phyloP scores from a whole-genome alignment of 1,140 invertebrate species.

The Scaptomyza hsui region DNA sequence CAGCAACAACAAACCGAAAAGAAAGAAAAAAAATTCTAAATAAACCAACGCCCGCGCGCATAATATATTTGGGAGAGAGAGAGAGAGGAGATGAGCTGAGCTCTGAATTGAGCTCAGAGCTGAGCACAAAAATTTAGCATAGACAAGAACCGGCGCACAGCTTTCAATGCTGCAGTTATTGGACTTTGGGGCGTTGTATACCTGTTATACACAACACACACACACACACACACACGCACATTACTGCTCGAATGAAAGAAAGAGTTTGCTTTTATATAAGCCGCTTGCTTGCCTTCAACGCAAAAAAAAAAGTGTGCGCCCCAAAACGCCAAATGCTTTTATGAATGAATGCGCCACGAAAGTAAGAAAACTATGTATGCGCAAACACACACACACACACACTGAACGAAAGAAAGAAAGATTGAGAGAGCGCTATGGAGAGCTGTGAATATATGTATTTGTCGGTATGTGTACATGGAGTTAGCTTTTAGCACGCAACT shows the following conservation, averaged over 20 bases:
- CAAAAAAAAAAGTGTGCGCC: slow-evolving; percentile 24
- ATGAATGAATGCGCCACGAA: slow-evolving; percentile 69
- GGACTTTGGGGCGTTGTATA: slow-evolving; percentile 40
- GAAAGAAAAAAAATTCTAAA: slow-evolving; percentile 63
- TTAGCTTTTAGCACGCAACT: slow-evolving; percentile 65
- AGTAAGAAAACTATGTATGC: slow-evolving; percentile 41
- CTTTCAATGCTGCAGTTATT: slow-evolving; percentile 30
- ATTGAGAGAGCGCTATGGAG: slow-evolving; percentile 18
- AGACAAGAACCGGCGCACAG: slow-evolving; percentile 44
- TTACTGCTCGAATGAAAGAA: slow-evolving; percentile 60
- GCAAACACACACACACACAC: slow-evolving; percentile 9
- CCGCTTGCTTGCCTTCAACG: slow-evolving; percentile 22
- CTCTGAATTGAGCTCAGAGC: slow-evolving; percentile 9
- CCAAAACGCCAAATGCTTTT: slow-evolving; percentile 52
- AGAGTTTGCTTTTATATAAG: slow-evolving; percentile 54
- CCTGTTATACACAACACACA: slow-evolving; percentile 32
- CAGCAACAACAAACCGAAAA: slow-evolving; percentile 33
- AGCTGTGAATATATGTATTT: neutral
- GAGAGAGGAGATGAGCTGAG: slow-evolving; percentile 11
- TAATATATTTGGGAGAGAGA: slow-evolving; percentile 34
- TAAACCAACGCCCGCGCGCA: slow-evolving; percentile 62
- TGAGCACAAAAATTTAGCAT: slow-evolving; percentile 32
- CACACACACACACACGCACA: slow-evolving; percentile 1
- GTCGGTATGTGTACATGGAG: slow-evolving; percentile 14
- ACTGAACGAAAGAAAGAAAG: slow-evolving; percentile 24